Conservation (phyloP, 30 jellyfish, hydroid and myxozoan genomes). For the Turritopsis rubra region DNA sequence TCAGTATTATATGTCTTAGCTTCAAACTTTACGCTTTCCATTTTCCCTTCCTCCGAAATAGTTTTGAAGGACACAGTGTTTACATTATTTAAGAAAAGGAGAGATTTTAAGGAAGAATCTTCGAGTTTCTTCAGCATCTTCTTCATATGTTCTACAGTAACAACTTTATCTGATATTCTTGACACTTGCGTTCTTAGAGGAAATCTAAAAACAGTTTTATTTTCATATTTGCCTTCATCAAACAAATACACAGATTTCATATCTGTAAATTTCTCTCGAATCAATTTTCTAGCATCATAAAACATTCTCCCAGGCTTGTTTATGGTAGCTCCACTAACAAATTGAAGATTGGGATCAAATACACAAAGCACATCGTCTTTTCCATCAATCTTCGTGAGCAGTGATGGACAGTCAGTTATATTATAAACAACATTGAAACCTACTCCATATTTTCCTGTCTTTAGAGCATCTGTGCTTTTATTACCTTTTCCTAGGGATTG, state of each 20-base stretch:
- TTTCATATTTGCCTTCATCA: conserved; percentile 5
- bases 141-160: conserved; percentile 13
- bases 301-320: conserved; percentile 67
- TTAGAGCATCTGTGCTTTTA: conserved; percentile 44
- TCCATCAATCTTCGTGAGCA: conserved; percentile 35
- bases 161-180: conserved; percentile 25
- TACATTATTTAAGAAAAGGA: conserved; percentile 25
- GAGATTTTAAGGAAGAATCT: background rate
- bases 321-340: conserved; percentile 41
- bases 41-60: conserved; percentile 22
- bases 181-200: conserved; percentile 50
- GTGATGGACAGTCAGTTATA: conserved; percentile 64
- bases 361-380: conserved; percentile 34
- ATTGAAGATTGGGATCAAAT: conserved; percentile 67
- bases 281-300: conserved; percentile 33
- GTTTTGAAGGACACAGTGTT: background rate
- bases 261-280: conserved; percentile 29
- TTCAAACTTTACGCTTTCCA: background rate
- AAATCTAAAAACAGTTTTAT: conserved; percentile 57
- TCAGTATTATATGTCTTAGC: conserved; percentile 1
- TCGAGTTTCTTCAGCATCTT: conserved; percentile 27
- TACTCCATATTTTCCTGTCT: conserved; percentile 82
- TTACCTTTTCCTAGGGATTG: conserved; percentile 71
- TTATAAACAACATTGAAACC: conserved; percentile 81
- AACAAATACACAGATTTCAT: conserved; percentile 20